These are phyloP conservation scores for Metacarcinus magister DNA, from an alignment of 2,888 invertebrate genomes.

Conservation along the genomic window DNA sequence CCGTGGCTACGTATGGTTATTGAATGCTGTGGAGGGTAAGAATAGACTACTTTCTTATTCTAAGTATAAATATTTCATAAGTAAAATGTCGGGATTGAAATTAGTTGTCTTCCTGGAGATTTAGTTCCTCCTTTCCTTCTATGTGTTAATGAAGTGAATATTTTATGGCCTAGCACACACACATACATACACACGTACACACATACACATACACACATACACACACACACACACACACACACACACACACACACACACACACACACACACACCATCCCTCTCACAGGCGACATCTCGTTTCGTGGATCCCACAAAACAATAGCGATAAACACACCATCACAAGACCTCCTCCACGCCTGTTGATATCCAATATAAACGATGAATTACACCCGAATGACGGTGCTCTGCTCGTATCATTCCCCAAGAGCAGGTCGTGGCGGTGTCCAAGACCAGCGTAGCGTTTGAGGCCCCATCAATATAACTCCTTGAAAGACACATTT, in stretches of 20 bases:
- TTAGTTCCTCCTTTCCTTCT: background rate
- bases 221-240: constrained; percentile 57
- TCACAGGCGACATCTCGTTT: constrained; percentile 49
- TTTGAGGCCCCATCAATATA: constrained; percentile 29
- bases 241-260: constrained; percentile 65
- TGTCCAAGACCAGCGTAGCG: constrained; percentile 35
- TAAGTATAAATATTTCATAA: background rate
- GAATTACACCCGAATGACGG: constrained; percentile 42
- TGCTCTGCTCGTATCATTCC: constrained; percentile 44
- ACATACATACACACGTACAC: background rate
- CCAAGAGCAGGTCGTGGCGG: constrained; percentile 1
- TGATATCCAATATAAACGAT: constrained; percentile 53
- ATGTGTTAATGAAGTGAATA: background rate
- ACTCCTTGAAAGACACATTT: background rate
- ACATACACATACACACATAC: background rate
- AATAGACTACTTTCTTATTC: background rate
- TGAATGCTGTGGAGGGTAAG: background rate
- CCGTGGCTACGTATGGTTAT: background rate
- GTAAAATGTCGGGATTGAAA: background rate
- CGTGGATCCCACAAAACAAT: constrained; percentile 46
- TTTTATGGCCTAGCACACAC: background rate
- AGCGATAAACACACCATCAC: constrained; percentile 49
- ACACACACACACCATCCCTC: constrained; percentile 52
- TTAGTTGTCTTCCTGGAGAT: background rate
- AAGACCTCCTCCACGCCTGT: constrained; percentile 39